Evolutionary conservation across 2,888 invertebrate genomes (phyloP).

Genomic region (Calliopum simillimum): DNA sequence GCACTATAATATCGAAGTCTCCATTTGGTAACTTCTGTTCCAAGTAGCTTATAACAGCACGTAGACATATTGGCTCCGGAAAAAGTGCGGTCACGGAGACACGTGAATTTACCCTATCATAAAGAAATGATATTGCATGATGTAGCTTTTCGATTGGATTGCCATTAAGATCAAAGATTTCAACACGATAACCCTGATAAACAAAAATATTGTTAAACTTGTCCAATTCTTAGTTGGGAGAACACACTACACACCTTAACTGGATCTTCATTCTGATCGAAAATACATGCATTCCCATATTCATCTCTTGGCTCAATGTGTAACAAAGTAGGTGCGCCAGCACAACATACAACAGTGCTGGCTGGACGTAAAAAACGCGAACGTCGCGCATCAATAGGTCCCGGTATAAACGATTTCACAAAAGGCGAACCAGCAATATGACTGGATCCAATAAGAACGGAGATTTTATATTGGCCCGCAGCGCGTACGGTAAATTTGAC

Average conservation of each 20-base stretch:
- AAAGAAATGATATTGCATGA: conserved; percentile 74
- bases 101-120: conserved; percentile 83
- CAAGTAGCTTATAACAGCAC: conserved; percentile 82
- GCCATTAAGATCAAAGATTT: conserved; percentile 73
- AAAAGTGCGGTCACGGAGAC: conserved; percentile 83
- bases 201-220: neutral
- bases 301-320: conserved; percentile 92
- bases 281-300: conserved; percentile 86
- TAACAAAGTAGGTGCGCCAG: conserved; percentile 79
- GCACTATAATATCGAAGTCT: conserved; percentile 91
- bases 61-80: conserved; percentile 83
- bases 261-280: conserved; percentile 73
- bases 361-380: conserved; percentile 86
- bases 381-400: conserved; percentile 84
- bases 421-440: conserved; percentile 89
- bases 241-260: conserved; percentile 67
- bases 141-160: conserved; percentile 70
- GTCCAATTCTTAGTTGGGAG: neutral
- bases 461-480: conserved; percentile 89
- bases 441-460: conserved; percentile 84
- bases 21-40: conserved; percentile 85
- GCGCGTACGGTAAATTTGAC: conserved; percentile 93
- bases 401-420: conserved; percentile 84
- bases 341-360: conserved; percentile 86
- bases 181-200: conserved; percentile 74